Conservation (phyloP, 1,140 invertebrate species). For the Drosophila malerkotliana region DNA sequence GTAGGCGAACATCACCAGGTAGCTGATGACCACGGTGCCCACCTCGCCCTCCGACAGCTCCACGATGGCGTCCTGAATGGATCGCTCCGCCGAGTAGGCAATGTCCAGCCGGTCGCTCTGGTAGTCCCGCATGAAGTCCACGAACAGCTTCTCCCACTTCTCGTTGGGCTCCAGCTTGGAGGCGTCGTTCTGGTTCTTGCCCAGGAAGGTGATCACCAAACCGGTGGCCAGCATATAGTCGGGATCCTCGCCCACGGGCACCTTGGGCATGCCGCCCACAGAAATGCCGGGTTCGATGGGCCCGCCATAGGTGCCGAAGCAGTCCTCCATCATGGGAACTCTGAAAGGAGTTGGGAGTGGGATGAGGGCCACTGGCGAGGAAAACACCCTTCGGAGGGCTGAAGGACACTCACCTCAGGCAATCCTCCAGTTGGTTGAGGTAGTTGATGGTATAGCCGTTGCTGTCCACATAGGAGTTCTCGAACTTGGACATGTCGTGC, state of each 20-base stretch:
- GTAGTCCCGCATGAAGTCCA: slow-evolving; percentile 92
- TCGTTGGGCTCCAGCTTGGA: slow-evolving; percentile 86
- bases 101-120: slow-evolving; percentile 89
- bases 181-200: slow-evolving; percentile 88
- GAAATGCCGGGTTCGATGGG: slow-evolving; percentile 92
- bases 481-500: slow-evolving; percentile 85
- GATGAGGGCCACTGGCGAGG: too few relatives aligned
- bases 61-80: slow-evolving; percentile 94
- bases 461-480: slow-evolving; percentile 67
- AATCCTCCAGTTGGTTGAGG: slow-evolving; percentile 84
- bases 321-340: slow-evolving; percentile 87
- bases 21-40: slow-evolving; percentile 93
- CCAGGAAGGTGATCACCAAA: slow-evolving; percentile 91
- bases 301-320: slow-evolving; percentile 92
- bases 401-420: slow-evolving; percentile 76
- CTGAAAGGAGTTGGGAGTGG: slow-evolving; percentile 70
- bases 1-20: slow-evolving; percentile 96
- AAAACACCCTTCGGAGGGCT: too few relatives aligned
- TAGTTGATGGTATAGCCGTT: slow-evolving; percentile 82
- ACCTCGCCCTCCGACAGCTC: slow-evolving; percentile 92
- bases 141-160: slow-evolving; percentile 92
- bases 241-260: slow-evolving; percentile 62
- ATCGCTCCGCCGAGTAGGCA: slow-evolving; percentile 92
- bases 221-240: slow-evolving; percentile 87
- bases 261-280: slow-evolving; percentile 89